Base-by-base conservation (phyloP, 1,140 invertebrate species). In the Myzus persicae region DNA sequence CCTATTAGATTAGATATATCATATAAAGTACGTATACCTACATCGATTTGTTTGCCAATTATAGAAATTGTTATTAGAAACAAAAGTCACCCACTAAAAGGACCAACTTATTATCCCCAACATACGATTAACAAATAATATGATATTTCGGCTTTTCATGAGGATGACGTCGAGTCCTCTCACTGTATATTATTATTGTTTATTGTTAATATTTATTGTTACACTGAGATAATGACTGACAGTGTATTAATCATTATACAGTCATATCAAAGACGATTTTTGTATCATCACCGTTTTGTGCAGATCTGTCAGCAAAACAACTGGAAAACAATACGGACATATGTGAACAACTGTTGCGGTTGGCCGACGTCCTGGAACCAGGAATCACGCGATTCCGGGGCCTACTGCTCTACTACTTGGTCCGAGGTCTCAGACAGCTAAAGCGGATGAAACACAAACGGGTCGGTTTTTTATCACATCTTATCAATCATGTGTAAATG, bases 371-470 rank as follows among this genome's bases (percentile, higher is more conserved):
- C 81, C 94, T 97, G 90, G 96, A 97, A 81, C 96, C 97, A 87
- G 97, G 97, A 0, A 96, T 95, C 94, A 96, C 96, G 9, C 95
- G 96, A 91, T 96, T 97, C 93, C 95, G 97, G 22, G 97, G 96
- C 3, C 95, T 96, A 36, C 95, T 97, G 48, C 95, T 97, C 0
- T 95, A 97, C 46, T 97, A 97, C 94, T 94, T 97, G 36, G 96
- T 97, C 94, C 96, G 96, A 46, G 96, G 96, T 0, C 94, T 97
- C 94, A 84, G 40, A 51, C 18, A 36, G 36, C 24, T n/a, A 4
- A 48, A 38, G 2, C 20, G 18, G 20, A 36, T 40, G 4, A 51
- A 85, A 40, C 44, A 81, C 24, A 54, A 40, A 81, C 20, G 6
- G 42, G 90, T 91, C 4, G 1, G 36, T 24, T 22, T 87, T 44